These are phyloP conservation scores for Lobophora halterata DNA, from an alignment of 2,888 invertebrate species.

Conservation along the genomic window DNA sequence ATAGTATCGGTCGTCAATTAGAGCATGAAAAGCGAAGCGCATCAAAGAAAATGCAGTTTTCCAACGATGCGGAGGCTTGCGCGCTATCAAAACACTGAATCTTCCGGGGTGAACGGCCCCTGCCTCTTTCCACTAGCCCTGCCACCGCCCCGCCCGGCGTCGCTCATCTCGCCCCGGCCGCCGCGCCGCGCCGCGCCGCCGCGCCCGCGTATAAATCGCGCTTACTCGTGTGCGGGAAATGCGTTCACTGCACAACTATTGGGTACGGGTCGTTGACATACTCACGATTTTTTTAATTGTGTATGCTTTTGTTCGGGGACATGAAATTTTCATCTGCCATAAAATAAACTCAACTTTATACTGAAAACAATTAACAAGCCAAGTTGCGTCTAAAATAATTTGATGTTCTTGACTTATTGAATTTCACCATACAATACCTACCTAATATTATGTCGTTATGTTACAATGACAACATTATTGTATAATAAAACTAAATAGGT, in stretches of 20 bases:
- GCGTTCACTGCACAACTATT: constrained; percentile 76
- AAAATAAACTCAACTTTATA: too few species aligned
- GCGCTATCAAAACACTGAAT: constrained; percentile 80
- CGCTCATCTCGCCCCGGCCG: constrained; percentile 51
- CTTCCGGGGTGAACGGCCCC: constrained; percentile 79
- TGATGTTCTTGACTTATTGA: too few species aligned
- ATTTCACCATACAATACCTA: too few species aligned
- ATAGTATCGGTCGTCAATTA: constrained; percentile 60
- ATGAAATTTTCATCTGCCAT: too few species aligned
- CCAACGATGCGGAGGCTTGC: constrained; percentile 68
- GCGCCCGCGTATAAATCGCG: constrained; percentile 69
- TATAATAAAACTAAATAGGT: too few species aligned
- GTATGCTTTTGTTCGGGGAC: too few species aligned
- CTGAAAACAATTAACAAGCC: too few species aligned
- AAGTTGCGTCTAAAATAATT: too few species aligned
- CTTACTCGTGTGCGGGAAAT: constrained; percentile 68
- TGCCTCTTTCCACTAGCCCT: constrained; percentile 53
- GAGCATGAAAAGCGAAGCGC: constrained; percentile 76
- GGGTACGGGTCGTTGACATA: constrained; percentile 75
- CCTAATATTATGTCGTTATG: too few species aligned
- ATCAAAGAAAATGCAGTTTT: constrained; percentile 79
- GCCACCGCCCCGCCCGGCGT: constrained; percentile 55
- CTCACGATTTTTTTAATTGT: constrained; percentile 66
- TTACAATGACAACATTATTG: too few species aligned
- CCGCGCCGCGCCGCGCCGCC: constrained; percentile 40